phyloP scores from a whole-genome alignment of 1,140 invertebrate species.

The Anagrus nilaparvatae region DNA sequence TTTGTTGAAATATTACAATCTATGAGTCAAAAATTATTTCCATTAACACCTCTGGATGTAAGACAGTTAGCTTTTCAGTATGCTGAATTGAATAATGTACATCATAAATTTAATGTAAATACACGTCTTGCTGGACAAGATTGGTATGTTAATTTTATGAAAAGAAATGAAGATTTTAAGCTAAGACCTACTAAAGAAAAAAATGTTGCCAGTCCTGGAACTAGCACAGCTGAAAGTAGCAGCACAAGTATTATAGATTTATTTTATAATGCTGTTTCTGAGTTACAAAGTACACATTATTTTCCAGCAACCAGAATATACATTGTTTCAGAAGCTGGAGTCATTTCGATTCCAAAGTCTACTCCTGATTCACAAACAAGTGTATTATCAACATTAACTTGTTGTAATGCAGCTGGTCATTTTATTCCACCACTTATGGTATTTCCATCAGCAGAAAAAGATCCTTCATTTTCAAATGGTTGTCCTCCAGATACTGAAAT shows the following conservation, averaged over 20 bases:
- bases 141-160: too few species aligned
- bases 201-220: too few species aligned
- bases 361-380: neutral
- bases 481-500: constrained; percentile 1
- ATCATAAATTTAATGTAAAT: neutral
- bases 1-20: neutral
- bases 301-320: neutral
- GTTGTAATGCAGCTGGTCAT: neutral
- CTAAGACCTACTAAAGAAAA: too few species aligned
- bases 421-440: neutral
- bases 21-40: neutral
- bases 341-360: neutral
- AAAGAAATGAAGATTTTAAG: too few species aligned
- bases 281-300: neutral
- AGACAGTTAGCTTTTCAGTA: neutral
- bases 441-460: constrained; percentile 1
- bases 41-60: neutral
- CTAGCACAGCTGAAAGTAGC: too few species aligned
- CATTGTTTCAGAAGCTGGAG: neutral
- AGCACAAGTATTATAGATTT: too few species aligned
- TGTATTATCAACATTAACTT: neutral
- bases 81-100: neutral
- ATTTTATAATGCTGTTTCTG: too few species aligned
- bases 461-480: neutral
- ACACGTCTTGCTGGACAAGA: too few species aligned